Conservation (phyloP, 2,888 invertebrate species). For the Neelides folsomi region DNA sequence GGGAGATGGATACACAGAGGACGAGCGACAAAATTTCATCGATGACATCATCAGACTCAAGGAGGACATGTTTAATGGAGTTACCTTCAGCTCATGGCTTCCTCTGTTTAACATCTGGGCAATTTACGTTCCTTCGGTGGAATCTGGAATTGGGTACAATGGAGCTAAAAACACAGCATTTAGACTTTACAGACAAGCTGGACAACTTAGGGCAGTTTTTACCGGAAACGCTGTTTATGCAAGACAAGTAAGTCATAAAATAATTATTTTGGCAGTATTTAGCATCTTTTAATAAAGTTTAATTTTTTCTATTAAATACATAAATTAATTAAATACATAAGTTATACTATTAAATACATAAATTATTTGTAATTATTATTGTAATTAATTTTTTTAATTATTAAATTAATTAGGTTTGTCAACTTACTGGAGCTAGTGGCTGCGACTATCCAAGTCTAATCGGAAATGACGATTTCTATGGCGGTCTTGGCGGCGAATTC, state of each 20-base stretch:
- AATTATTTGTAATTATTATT: too few species aligned
- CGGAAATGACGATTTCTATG: slow-evolving; percentile 31
- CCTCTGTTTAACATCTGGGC: slow-evolving; percentile 31
- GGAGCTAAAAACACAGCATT: slow-evolving; percentile 25
- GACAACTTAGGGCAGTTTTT: slow-evolving; percentile 25
- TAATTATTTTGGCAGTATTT: slow-evolving; percentile 2
- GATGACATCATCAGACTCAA: slow-evolving; percentile 18
- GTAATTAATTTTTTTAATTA: too few species aligned
- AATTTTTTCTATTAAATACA: too few species aligned
- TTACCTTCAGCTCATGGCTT: slow-evolving; percentile 19
- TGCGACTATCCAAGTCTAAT: slow-evolving; percentile 29
- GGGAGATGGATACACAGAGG: slow-evolving; percentile 21
- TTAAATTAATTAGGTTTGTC: slow-evolving; percentile 1
- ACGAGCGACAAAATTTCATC: slow-evolving; percentile 9
- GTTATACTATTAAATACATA: too few species aligned
- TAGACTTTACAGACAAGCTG: slow-evolving; percentile 16
- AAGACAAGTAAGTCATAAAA: slow-evolving; percentile 6
- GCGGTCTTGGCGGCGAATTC: slow-evolving; percentile 13
- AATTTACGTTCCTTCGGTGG: slow-evolving; percentile 18
- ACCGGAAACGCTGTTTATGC: slow-evolving; percentile 24
- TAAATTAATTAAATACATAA: too few species aligned
- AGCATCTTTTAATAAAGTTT: too few species aligned
- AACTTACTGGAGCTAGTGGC: slow-evolving; percentile 19
- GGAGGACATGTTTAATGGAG: slow-evolving; percentile 25
- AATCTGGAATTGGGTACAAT: slow-evolving; percentile 29